Evolutionary conservation across 2,888 invertebrate genomes (phyloP), one percentile per base, ranked within the genome.

Genomic region (Pyrocoelia pectoralis): DNA sequence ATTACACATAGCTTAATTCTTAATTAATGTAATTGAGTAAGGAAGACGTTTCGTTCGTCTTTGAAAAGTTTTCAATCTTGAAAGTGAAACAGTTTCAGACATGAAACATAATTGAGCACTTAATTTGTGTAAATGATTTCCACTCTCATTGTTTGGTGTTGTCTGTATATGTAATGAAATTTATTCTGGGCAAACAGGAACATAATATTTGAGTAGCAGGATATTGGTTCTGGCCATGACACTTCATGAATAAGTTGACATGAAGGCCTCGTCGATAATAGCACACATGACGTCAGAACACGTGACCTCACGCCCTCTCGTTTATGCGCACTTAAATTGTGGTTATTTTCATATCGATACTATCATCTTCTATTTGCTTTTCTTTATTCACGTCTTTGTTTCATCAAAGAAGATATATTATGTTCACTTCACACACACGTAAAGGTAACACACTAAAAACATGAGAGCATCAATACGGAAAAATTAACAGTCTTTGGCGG

Each of bases 161-260:
- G 24, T 24, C 24, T 24, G 24, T 24, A 24, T 24, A 8, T 15
- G 15, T 15, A 13, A 43, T 43, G 41, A 43, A 43, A 43, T 43
- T 43, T 49, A 52, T 51, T 17, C 28, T 50, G 52, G 56, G 53
- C 49, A 52, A 62, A 56, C 60, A 61, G 41, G 55, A 54, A 55
- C 56, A 48, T 56, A 56, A 43, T 57, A 62, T 53, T 57, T 52
- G 54, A 57, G 62, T 56, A 57, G 62, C 57, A 62, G 55, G 60
- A 70, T 68, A 70, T 68, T 64, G 65, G 62, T 55, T 70, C 73
- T 73, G 74, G 70, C 70, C 68, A 60, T 73, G 74, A 72, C 73
- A 74, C 69, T 71, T 72, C 71, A 74, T 74, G 73, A 73, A 74
- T 74, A 74, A 68, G 69, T 73, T 72, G 73, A 74, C 73, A 70